Evolutionary conservation across 2,113 vertebrate genomes (phyloP).

Genomic region (Dolichallabes microphthalmus): DNA sequence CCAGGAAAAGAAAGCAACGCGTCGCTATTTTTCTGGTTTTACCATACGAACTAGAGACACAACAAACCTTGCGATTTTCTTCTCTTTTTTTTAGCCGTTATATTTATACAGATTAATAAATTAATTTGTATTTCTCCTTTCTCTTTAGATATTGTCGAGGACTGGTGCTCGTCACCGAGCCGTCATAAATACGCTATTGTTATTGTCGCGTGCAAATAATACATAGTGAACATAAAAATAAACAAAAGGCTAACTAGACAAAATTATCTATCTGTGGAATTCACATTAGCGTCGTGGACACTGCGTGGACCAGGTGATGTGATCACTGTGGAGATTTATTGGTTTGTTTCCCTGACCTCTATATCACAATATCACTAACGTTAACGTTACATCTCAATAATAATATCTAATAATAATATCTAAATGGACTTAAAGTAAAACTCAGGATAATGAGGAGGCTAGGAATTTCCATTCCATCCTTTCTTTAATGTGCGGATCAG

Average conservation of each 20-base stretch:
- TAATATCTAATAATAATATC: not conserved
- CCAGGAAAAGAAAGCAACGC: not conserved
- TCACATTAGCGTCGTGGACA: constrained; percentile 11
- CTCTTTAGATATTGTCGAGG: not conserved
- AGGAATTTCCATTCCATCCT: too few relatives aligned
- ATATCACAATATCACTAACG: not conserved
- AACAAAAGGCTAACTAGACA: not conserved
- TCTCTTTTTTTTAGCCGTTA: not conserved
- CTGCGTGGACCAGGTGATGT: constrained; percentile 32
- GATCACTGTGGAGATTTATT: not conserved
- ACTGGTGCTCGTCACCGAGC: not conserved
- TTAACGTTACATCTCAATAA: not conserved
- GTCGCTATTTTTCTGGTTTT: not conserved
- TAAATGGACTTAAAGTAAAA: too few relatives aligned
- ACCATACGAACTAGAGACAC: not conserved
- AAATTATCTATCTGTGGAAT: not conserved
- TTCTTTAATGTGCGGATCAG: not conserved
- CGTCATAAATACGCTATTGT: not conserved
- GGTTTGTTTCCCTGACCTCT: not conserved
- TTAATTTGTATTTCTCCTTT: not conserved
- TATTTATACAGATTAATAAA: not conserved
- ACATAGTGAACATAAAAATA: too few relatives aligned
- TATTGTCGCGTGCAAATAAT: not conserved
- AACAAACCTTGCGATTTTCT: not conserved
- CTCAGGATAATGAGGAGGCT: too few relatives aligned